These are phyloP conservation scores for Mus musculus DNA, from an alignment of 2,113 vertebrate genomes.

Conservation along the genomic window GRCm39 chr1:105186501-105187000, in stretches of 20 bases:
- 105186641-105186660: neutral
- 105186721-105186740: neutral
- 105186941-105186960: neutral
- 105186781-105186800: neutral
- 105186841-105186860: neutral
- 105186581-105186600: too few relatives aligned
- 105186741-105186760: neutral
- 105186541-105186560: too few relatives aligned
- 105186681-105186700: neutral
- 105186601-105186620: too few relatives aligned
- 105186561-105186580: too few relatives aligned
- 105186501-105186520: too few relatives aligned
- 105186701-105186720: neutral
- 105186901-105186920: neutral
- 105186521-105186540: too few relatives aligned
- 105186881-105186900: neutral
- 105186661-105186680: neutral
- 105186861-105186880: neutral
- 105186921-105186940: constrained; percentile 16
- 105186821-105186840: neutral
- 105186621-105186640: too few relatives aligned
- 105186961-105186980: too few relatives aligned
- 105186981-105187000: too few relatives aligned
- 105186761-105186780: neutral
- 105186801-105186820: neutral